These are phyloP conservation scores for Leptoclinus maculatus DNA, from an alignment of 2,797 vertebrate genomes.

Conservation along the genomic window DNA sequence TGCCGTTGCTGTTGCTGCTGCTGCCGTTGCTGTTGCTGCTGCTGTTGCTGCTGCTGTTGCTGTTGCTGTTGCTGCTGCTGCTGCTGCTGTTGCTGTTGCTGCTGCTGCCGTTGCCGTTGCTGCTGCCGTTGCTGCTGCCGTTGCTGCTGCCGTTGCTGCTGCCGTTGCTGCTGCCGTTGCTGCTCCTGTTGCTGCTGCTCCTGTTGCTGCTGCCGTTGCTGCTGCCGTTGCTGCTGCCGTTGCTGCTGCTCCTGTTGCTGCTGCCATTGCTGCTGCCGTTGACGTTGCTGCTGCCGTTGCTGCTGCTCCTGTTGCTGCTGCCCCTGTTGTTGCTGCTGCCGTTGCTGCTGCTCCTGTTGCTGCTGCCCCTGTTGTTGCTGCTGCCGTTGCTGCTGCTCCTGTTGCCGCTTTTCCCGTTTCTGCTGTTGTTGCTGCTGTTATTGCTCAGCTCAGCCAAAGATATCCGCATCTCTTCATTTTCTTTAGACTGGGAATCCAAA, in stretches of 20 bases:
- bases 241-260: not conserved
- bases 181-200: not conserved
- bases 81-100: too few species aligned
- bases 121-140: conserved; percentile 34
- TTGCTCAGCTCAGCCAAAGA: conserved; percentile 88
- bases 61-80: not conserved
- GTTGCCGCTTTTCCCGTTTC: not conserved
- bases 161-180: fast-evolving
- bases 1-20: not conserved
- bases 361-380: not conserved
- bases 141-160: not conserved
- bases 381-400: fast-evolving
- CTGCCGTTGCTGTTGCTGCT: not conserved
- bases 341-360: not conserved
- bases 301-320: fast-evolving
- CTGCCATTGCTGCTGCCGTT: fast-evolving
- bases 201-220: not conserved
- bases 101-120: not conserved
- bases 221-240: too few species aligned
- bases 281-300: too few species aligned
- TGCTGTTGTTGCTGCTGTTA: conserved; percentile 46
- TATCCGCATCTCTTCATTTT: conserved; percentile 93
- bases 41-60: not conserved
- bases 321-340: too few species aligned
- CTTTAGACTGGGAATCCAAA: conserved; percentile 85